phyloP scores from a whole-genome alignment of 1,140 invertebrate species.

The Lethrus apterus region DNA sequence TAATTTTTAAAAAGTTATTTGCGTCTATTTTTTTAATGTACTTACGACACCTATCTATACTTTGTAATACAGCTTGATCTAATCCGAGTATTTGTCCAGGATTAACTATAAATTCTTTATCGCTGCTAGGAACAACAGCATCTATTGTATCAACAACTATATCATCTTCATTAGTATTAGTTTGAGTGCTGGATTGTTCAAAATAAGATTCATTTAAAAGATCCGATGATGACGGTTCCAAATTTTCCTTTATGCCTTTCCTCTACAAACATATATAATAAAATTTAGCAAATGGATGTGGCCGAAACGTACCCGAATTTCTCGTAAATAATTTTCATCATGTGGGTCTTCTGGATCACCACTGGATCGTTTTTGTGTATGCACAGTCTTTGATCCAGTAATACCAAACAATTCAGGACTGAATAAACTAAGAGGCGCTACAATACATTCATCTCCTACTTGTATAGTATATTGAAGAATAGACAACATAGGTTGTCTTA shows the following conservation, averaged over 20 bases:
- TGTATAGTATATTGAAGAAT: conserved; percentile 69
- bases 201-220: conserved; percentile 31
- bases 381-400: conserved; percentile 64
- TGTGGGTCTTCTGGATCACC: conserved; percentile 90
- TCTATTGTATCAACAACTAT: conserved; percentile 74
- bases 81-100: conserved; percentile 76
- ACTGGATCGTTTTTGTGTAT: conserved; percentile 63
- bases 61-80: conserved; percentile 84
- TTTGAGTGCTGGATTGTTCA: conserved; percentile 39
- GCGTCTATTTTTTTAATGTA: no score
- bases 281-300: conserved; percentile 23
- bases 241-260: conserved; percentile 58
- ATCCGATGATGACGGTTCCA: conserved; percentile 43
- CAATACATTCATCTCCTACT: conserved; percentile 89
- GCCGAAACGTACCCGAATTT: conserved; percentile 78
- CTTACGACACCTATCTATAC: conserved; percentile 82
- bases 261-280: conserved; percentile 36
- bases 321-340: conserved; percentile 84
- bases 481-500: conserved; percentile 64
- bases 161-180: conserved; percentile 59
- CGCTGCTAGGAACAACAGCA: conserved; percentile 42
- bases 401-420: conserved; percentile 82
- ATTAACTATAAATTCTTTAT: conserved; percentile 56
- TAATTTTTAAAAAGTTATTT: no score
- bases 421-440: conserved; percentile 82